phyloP scores from a whole-genome alignment of 1,140 invertebrate species.

The Drosophila tropicalis region DNA sequence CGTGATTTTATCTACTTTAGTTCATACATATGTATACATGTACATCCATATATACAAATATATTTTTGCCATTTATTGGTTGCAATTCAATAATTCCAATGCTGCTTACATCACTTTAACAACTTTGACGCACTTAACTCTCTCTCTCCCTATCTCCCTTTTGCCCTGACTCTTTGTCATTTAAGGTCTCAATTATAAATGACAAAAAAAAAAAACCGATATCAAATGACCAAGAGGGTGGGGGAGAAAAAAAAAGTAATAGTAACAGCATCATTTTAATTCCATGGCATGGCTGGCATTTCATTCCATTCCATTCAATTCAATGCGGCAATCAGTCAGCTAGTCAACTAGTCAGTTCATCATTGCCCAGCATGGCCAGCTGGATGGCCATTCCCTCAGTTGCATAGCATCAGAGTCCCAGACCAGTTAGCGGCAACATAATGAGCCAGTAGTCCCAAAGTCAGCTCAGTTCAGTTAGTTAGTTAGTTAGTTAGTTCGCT shows the following conservation, averaged over 20 bases:
- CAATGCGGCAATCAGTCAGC: conserved; percentile 8
- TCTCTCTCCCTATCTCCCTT: not conserved
- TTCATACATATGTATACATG: too few relatives aligned
- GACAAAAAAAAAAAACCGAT: conserved; percentile 1
- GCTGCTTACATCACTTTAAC: not conserved
- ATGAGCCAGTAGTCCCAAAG: conserved; percentile 58
- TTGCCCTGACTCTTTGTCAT: conserved; percentile 23
- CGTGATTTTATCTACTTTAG: too few relatives aligned
- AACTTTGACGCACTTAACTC: not conserved
- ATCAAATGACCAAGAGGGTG: conserved; percentile 41
- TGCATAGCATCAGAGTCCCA: conserved; percentile 8
- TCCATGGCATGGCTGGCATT: too few relatives aligned
- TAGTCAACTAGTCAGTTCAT: conserved; percentile 23
- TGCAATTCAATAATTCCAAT: not conserved
- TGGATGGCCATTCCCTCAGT: conserved; percentile 29
- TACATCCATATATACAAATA: too few relatives aligned
- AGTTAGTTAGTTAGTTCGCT: conserved; percentile 55
- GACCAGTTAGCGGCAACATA: conserved; percentile 58
- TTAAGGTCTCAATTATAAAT: conserved; percentile 60
- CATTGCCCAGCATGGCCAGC: conserved; percentile 26
- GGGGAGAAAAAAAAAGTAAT: not conserved
- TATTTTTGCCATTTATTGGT: not conserved
- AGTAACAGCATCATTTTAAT: not conserved
- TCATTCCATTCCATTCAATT: conserved; percentile 19
- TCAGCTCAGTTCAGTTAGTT: conserved; percentile 50